Conservation (phyloP, 2,888 invertebrate species). For the Matsumyia berberina region DNA sequence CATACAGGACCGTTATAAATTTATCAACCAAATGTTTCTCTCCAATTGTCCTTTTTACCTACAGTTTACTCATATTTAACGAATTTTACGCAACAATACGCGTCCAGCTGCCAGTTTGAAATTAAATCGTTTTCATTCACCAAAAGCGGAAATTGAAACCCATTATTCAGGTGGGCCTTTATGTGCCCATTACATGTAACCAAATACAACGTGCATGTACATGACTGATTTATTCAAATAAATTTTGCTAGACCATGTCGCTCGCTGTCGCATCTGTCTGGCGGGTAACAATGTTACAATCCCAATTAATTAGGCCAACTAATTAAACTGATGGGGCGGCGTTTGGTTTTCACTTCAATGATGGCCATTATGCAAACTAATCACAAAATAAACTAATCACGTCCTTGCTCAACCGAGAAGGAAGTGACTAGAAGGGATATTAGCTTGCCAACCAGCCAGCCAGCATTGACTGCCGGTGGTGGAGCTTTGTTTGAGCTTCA, state of each 20-base stretch:
- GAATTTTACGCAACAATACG: neutral
- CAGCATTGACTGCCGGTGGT: neutral
- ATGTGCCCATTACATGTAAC: conserved; percentile 20
- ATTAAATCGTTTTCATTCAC: neutral
- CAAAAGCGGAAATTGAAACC: neutral
- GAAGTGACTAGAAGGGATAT: conserved; percentile 12
- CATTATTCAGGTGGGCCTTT: conserved; percentile 1
- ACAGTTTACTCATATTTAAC: neutral
- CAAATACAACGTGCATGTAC: conserved; percentile 21
- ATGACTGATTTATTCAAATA: conserved; percentile 55
- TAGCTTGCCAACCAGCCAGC: conserved; percentile 17
- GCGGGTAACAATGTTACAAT: conserved; percentile 45
- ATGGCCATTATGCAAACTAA: conserved; percentile 48
- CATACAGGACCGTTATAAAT: too few species aligned
- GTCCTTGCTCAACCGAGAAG: conserved; percentile 11
- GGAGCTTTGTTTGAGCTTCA: neutral
- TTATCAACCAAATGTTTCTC: too few species aligned
- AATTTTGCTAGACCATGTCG: conserved; percentile 9
- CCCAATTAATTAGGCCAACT: conserved; percentile 59
- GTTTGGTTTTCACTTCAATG: conserved; percentile 52
- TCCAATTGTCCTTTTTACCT: too few species aligned
- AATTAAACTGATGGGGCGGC: conserved; percentile 45
- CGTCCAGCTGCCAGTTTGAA: neutral
- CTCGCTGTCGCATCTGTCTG: conserved; percentile 18
- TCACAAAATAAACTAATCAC: conserved; percentile 63